Evolutionary conservation across 2,113 vertebrate species (phyloP).

Genomic region (Pangasianodon gigas): DNA sequence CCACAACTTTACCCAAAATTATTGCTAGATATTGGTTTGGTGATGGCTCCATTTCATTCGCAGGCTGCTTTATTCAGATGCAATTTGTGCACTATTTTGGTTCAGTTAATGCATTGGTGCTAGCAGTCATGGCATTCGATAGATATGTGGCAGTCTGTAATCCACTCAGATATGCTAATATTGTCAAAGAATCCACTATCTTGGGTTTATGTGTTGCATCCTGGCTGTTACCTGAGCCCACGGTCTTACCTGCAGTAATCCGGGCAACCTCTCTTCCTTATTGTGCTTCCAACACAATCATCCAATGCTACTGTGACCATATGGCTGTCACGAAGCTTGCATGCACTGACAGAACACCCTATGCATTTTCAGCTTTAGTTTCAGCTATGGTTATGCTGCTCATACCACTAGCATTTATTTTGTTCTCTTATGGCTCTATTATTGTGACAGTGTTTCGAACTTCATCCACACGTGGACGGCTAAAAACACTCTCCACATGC

Average conservation of each 20-base stretch:
- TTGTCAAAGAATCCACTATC: slow-evolving; percentile 60
- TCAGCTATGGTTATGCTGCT: slow-evolving; percentile 57
- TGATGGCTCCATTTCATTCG: slow-evolving; percentile 49
- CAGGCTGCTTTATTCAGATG: slow-evolving; percentile 59
- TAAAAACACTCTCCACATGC: slow-evolving; percentile 68
- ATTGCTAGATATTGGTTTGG: slow-evolving; percentile 58
- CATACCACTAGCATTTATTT: slow-evolving; percentile 61
- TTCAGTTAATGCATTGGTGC: slow-evolving; percentile 53
- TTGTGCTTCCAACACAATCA: slow-evolving; percentile 63
- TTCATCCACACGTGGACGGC: slow-evolving; percentile 42
- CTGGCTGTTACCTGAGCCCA: slow-evolving; percentile 44
- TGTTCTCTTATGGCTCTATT: slow-evolving; percentile 67
- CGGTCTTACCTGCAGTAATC: slow-evolving; percentile 45
- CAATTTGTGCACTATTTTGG: slow-evolving; percentile 61
- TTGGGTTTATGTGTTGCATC: slow-evolving; percentile 49
- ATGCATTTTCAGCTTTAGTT: slow-evolving; percentile 52
- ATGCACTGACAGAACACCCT: slow-evolving; percentile 59
- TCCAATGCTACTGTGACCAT: slow-evolving; percentile 69
- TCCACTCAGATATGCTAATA: slow-evolving; percentile 58
- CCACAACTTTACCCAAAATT: slow-evolving; percentile 59
- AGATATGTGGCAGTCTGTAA: slow-evolving; percentile 66
- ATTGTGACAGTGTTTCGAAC: slow-evolving; percentile 55
- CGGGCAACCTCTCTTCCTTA: slow-evolving; percentile 67
- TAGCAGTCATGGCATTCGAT: slow-evolving; percentile 69
- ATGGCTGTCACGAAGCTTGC: slow-evolving; percentile 61